Percentiles rank a stretch among this genome's conserved stretches.
Conservation (phyloP, 2,797 vertebrate genomes). For the Gallinago stenura region DNA sequence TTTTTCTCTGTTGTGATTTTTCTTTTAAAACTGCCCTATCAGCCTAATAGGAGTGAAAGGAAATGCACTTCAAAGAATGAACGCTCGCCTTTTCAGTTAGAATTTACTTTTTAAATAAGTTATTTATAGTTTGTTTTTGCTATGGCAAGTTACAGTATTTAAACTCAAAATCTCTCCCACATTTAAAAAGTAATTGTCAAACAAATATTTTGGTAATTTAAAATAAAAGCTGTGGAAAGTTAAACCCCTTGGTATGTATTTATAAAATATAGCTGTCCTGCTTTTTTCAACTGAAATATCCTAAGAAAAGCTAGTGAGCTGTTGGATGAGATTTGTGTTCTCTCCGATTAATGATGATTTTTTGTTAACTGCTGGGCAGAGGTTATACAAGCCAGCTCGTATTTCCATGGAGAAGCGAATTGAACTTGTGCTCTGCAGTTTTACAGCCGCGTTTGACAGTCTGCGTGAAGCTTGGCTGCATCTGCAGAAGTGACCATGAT, state of each 20-base stretch:
- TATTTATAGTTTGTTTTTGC: not conserved
- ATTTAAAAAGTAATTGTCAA: not conserved
- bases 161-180: not conserved
- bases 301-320: not conserved
- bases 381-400: not conserved
- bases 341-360: not conserved
- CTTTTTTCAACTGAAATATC: not conserved
- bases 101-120: not conserved
- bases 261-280: not conserved
- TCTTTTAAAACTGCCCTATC: not conserved
- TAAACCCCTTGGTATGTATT: not conserved
- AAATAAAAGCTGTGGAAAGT: not conserved
- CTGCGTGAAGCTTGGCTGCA: not conserved
- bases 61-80: not conserved
- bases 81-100: not conserved
- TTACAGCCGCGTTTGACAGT: not conserved
- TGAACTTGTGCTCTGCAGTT: not conserved
- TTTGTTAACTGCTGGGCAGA: slow-evolving; percentile 16
- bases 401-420: not conserved
- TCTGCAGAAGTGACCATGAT: not conserved
- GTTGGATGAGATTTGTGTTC: not conserved
- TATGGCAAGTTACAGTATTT: not conserved
- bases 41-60: not conserved
- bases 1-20: not conserved
- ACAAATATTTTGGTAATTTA: not conserved